Evolutionary conservation across 2,113 vertebrate species (phyloP), one percentile per base, ranked within the genome.

Genomic region (Marcusenius ussheri): DNA sequence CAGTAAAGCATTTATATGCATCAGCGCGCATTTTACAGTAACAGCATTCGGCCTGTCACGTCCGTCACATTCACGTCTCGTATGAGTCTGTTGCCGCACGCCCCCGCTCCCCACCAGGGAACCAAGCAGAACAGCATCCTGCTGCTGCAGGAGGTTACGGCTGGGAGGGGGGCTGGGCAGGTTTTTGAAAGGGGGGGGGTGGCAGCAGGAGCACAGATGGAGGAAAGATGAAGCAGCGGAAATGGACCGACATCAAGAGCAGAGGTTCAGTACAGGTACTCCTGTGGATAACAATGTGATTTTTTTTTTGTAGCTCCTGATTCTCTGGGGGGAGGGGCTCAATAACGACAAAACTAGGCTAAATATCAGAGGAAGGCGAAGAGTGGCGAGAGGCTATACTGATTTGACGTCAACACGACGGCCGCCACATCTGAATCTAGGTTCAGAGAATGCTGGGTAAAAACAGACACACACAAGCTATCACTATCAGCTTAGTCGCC

Each of bases 181-280:
- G n/a, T 35, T 77, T 77, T 39, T 13, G 70, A 77, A 13, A 39
- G 17, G 31, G 31, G 3, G 66, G 3, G 51, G 51, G 49, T 11
- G 11, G 39, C 39, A 17, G 66, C 17, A 21, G 42, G 45, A 70
- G 31, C 83, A 31, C 89, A 89, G 89, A 89, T 85, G 46, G 89
- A 50, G 9, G 45, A 24, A 70, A 50, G 27, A 39, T 50, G 83
- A 45, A 84, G 58, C n/a, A 3, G 15, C 51, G 21, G 35, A 77
- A 17, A 19, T 49, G 56, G 31, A 51, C 19, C 31, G 17, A 42
- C 46, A 77, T 19, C 27, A 66, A 58, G 24, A 87, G 9, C n/a
- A 21, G 15, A 3, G 21, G 56, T 51, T 62, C n/a, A 89, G 19
- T 58, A 56, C 1, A 13, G 46, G 5, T 35, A 80, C 74, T 8